phyloP scores from a whole-genome alignment of 2,113 vertebrate species.

The Penelope pileata region DNA sequence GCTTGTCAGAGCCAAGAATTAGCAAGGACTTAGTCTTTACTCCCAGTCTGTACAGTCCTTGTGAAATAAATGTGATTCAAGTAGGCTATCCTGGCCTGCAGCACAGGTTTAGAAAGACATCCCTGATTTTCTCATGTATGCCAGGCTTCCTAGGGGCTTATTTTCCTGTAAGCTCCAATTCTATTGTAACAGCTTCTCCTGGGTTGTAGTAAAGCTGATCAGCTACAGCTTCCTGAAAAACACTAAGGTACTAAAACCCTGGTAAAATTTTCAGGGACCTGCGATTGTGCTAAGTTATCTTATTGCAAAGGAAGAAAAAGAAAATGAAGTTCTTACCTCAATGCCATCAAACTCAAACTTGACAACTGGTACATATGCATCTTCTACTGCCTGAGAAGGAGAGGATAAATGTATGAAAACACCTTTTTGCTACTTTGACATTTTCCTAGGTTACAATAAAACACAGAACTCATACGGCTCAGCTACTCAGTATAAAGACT shows the following conservation, averaged over 20 bases:
- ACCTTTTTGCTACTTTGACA: background rate
- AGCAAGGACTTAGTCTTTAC: background rate
- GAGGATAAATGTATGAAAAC: background rate
- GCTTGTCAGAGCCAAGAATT: background rate
- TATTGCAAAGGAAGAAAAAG: background rate
- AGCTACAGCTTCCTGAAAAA: background rate
- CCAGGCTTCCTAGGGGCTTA: background rate
- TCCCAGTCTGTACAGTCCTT: background rate
- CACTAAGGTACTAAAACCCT: background rate
- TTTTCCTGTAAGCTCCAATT: background rate
- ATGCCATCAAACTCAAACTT: constrained; percentile 97
- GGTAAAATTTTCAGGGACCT: background rate
- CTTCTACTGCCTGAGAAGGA: constrained; percentile 90
- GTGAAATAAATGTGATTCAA: background rate
- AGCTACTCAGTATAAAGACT: background rate
- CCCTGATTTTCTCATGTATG: background rate
- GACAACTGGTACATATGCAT: constrained; percentile 97
- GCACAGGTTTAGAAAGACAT: background rate
- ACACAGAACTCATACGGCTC: background rate
- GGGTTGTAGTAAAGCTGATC: background rate
- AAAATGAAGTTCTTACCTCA: constrained; percentile 82
- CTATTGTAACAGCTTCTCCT: background rate
- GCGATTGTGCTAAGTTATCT: background rate
- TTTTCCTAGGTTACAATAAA: background rate
- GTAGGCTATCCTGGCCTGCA: background rate